Evolutionary conservation across 2,113 vertebrate species (phyloP), one percentile per base, ranked within the genome.

Genomic region (Cavia porcellus): DNA sequence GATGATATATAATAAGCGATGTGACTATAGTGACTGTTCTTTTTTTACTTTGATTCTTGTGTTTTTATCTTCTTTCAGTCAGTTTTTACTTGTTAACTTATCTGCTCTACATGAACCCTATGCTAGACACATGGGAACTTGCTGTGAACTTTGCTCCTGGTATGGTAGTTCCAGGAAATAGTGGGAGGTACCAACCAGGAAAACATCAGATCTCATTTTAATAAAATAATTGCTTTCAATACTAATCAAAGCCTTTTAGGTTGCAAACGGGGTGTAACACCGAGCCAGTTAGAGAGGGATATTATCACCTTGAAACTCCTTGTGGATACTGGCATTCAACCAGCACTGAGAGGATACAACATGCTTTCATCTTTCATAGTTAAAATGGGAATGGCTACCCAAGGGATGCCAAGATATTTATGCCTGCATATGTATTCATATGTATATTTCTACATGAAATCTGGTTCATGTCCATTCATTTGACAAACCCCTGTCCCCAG

Each of bases 171-270:
- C 52, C 87, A 50, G 45, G 47, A n/a, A 61, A 85, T 87, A 75
- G n/a, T 30, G 7, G 13, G 19, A 74, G 38, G 66, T 87, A 10
- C n/a, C 45, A 1, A 74, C 15, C 64, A 12, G 30, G 55, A 94
- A 77, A 59, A 68, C 1, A 6, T 24, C 85, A 88, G 35, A 79
- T 89, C n/a, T 83, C 47, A 86, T 74, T 94, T 86, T 70, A 52
- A 24, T 86, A 57, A 85, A 57, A 66, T 74, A 47, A 55, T 64
- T 72, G 45, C 66, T 66, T 28, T 66, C 72, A 32, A 35, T 70
- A 95, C 20, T 61, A 92, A 59, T 47, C 9, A 94, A 91, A 83
- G 30, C 12, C 28, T 61, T 93, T 85, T 52, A 68, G 42, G 72
- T 85, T 9, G n/a, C 38, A 94, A 13, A 47, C 11, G 59, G 35